Conservation (phyloP, 1,140 invertebrate species). For the Hirudo medicinalis region DNA sequence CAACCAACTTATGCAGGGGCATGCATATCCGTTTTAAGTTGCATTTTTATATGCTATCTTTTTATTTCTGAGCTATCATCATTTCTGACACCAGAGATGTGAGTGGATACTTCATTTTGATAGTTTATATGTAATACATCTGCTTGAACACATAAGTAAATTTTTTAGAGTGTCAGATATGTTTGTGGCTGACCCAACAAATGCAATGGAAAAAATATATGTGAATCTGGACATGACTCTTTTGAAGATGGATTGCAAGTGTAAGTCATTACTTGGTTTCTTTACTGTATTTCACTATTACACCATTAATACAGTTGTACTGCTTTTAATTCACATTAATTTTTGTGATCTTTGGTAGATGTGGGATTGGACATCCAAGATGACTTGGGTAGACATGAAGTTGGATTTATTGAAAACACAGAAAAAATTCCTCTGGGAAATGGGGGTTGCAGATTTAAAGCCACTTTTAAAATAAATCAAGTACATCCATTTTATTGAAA, state of each 20-base stretch:
- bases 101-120: conserved; percentile 32
- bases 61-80: conserved; percentile 47
- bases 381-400: conserved; percentile 53
- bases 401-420: conserved; percentile 51
- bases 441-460: conserved; percentile 48
- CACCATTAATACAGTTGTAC: not conserved
- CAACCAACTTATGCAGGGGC: conserved; percentile 51
- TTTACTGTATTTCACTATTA: not conserved
- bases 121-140: conserved; percentile 18
- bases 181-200: conserved; percentile 48
- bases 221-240: conserved; percentile 47
- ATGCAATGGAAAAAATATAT: conserved; percentile 43
- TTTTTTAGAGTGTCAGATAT: conserved; percentile 46
- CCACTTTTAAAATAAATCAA: conserved; percentile 49
- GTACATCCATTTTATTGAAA: conserved; percentile 29
- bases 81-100: conserved; percentile 49
- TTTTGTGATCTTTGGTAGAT: conserved; percentile 35
- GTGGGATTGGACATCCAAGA: conserved; percentile 53
- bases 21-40: conserved; percentile 48
- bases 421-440: conserved; percentile 43
- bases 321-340: not conserved
- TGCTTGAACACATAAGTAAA: conserved; percentile 9
- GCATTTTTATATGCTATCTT: conserved; percentile 46
- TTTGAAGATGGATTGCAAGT: conserved; percentile 45
- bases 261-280: conserved; percentile 36